phyloP scores from a whole-genome alignment of 2,113 vertebrate genomes.

The Alouatta palliata region DNA sequence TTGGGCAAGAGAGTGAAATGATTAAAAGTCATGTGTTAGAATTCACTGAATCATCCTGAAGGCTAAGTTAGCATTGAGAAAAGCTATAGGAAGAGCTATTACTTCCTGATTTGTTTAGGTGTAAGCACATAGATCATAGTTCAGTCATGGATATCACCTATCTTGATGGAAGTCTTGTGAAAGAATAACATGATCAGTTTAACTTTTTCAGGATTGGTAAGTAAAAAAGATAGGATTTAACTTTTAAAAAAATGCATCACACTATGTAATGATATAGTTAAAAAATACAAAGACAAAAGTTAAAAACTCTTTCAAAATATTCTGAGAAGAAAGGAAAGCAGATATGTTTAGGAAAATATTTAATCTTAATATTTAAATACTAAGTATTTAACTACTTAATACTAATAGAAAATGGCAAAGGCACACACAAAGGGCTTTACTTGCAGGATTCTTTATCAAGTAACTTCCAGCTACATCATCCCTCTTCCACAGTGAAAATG shows the following conservation, averaged over 20 bases:
- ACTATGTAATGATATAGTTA: not conserved
- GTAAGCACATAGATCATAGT: not conserved
- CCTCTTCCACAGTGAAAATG: not conserved
- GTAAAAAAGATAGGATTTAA: not conserved
- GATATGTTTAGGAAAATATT: not conserved
- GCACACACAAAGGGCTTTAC: not conserved
- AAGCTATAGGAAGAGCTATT: not conserved
- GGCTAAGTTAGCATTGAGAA: not conserved
- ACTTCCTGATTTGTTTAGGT: not conserved
- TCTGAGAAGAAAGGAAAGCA: slow-evolving; percentile 29
- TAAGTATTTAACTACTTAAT: too few species aligned
- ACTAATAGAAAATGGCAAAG: not conserved
- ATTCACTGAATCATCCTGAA: not conserved
- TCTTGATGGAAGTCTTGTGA: not conserved
- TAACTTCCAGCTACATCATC: not conserved
- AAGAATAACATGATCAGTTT: not conserved
- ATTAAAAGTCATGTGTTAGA: not conserved
- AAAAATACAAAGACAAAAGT: slow-evolving; percentile 10
- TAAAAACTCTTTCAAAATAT: slow-evolving; percentile 20
- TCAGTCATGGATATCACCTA: not conserved
- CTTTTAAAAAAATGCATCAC: not conserved
- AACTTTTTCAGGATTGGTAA: not conserved
- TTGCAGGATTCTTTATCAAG: not conserved
- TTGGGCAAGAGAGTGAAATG: not conserved
- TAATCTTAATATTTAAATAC: too few species aligned